These are phyloP conservation scores for Pseudotriccus pelzelni DNA, from an alignment of 2,797 vertebrate species.

Conservation along the genomic window DNA sequence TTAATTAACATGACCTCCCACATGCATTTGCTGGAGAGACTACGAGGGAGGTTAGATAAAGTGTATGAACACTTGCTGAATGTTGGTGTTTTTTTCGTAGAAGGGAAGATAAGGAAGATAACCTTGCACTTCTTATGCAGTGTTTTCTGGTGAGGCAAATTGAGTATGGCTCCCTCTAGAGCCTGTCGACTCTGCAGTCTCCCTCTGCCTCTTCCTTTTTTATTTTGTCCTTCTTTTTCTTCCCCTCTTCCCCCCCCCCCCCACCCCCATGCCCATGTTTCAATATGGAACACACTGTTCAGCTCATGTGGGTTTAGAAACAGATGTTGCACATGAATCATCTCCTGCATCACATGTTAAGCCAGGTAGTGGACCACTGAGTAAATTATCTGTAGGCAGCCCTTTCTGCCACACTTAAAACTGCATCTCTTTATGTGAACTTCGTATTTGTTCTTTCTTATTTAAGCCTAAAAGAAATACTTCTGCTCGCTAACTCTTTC, in stretches of 20 bases:
- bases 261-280: not conserved
- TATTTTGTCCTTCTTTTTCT: too few relatives aligned
- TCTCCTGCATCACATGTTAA: not conserved
- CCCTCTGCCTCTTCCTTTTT: not conserved
- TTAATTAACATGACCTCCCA: not conserved
- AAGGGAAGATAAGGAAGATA: not conserved
- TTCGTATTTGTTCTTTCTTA: constrained; percentile 26
- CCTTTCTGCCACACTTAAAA: not conserved
- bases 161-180: constrained; percentile 22
- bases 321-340: not conserved
- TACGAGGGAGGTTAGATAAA: not conserved
- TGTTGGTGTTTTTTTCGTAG: not conserved
- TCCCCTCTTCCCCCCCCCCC: fast-evolving
- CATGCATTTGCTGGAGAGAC: not conserved
- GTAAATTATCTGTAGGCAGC: not conserved
- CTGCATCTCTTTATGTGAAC: not conserved
- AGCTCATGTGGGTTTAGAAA: not conserved
- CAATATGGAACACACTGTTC: not conserved
- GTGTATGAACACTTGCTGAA: not conserved
- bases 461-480: not conserved
- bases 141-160: not conserved
- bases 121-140: not conserved
- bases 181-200: not conserved
- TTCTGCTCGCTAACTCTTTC: not conserved
- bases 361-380: not conserved